Evolutionary conservation across 2,113 vertebrate species (phyloP).

Genomic region (Beaufortia kweichowensis): DNA sequence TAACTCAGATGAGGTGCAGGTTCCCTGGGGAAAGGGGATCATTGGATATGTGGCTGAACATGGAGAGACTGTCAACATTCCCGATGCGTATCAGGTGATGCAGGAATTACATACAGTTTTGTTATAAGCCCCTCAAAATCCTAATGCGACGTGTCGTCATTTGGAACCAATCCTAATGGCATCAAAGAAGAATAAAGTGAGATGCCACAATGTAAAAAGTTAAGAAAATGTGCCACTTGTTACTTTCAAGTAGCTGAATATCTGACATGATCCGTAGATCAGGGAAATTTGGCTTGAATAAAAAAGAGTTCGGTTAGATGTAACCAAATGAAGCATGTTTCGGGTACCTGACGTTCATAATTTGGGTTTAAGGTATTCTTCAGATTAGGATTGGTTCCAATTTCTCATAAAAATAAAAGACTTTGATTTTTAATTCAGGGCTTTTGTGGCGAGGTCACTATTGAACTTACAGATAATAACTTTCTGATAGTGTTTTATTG

Average conservation of each 20-base stretch:
- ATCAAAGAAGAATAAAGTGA: neutral
- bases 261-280: no score
- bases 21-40: constrained; percentile 98
- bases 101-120: neutral
- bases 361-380: no score
- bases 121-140: neutral
- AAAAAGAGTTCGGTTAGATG: no score
- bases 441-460: neutral
- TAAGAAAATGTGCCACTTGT: no score
- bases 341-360: no score
- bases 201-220: neutral
- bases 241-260: no score
- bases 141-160: neutral
- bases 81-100: constrained; percentile 96
- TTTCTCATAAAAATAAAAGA: no score
- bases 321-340: no score
- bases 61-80: constrained; percentile 95
- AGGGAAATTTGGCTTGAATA: no score
- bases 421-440: no score
- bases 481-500: constrained; percentile 5
- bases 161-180: neutral
- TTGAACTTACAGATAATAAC: neutral
- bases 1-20: constrained; percentile 93
- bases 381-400: no score
- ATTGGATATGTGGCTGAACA: constrained; percentile 97